A percentile compares a stretch with the other conserved stretches of the same genome.
These are phyloP conservation scores for Erinaceus europaeus DNA, from an alignment of 2,113 vertebrate species.

Conservation along the genomic window DNA sequence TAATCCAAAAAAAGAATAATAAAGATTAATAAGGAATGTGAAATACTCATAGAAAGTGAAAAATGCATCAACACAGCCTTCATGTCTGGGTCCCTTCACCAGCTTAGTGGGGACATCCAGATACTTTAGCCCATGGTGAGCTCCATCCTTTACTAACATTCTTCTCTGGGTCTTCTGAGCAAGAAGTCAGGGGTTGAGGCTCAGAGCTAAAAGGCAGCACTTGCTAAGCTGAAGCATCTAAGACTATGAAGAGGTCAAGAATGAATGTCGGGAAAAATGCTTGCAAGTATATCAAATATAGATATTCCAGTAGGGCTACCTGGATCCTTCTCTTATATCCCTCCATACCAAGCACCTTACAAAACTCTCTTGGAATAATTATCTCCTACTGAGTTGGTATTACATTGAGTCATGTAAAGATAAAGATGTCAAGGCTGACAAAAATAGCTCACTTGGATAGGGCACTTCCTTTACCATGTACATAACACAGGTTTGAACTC, in stretches of 20 bases:
- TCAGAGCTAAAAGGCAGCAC: too few species aligned
- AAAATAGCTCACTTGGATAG: too few species aligned
- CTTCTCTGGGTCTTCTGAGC: too few species aligned
- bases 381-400: background rate
- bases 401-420: background rate
- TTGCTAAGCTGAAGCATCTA: too few species aligned
- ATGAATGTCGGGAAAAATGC: background rate
- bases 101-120: background rate
- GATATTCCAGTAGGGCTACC: background rate
- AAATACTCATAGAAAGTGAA: background rate
- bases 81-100: background rate
- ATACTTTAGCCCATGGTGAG: background rate
- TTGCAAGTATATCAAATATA: background rate
- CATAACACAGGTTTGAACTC: too few species aligned
- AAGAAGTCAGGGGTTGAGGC: too few species aligned
- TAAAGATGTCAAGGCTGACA: background rate
- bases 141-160: background rate
- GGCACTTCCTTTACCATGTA: too few species aligned
- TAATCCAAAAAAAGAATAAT: too few species aligned
- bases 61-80: background rate
- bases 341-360: background rate
- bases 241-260: background rate
- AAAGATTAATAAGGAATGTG: conserved; percentile 25
- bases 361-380: background rate
- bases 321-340: background rate